Base-by-base conservation (phyloP, 1,140 invertebrate genomes). In the Potamilus streckersoni region DNA sequence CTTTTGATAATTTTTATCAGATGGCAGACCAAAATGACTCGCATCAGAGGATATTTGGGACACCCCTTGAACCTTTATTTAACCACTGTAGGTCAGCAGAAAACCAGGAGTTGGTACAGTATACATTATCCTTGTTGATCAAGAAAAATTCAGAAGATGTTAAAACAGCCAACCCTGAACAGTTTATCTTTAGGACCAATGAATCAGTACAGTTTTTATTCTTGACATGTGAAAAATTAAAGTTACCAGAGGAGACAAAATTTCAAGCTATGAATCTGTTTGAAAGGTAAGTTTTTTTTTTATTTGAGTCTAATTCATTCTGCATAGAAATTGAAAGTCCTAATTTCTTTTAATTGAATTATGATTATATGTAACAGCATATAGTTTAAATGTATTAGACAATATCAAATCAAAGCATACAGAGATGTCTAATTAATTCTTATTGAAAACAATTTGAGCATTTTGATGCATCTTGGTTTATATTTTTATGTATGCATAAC, bases 251-350 rank as follows among this genome's bases (percentile, higher is more conserved):
- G 65, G 76, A 84, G 66, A 80, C 78, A n/a, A 82, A 78, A 71
- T 84, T 82, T 63, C 55, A 79, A 3, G 80, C 81, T 57, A 55
- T 83, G 14, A 83, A 85, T 70, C 57, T 85, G 38, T 84, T 84
- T 77, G 80, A 84, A 57, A 84, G 84, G 82, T 81, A 72, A 76
- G 59, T 66, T 38, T 27, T 49, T n/a, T 16, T 19, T n/a, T 14
- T 61, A 8, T 38, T 19, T n/a, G 49, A 19, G 49, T 27, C 55
- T 1, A 23, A 31, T 16, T 1, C n/a, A 66, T 23, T 13, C n/a
- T 4, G 20, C 59, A 20, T 13, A 16, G 17, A 20, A 63, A 31
- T 23, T 19, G 62, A 62, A 31, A 31, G 62, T 19, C n/a, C 56
- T 23, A n/a, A 11, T 49, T n/a, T n/a, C 64, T 66, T 31, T 16